Evolutionary conservation across 2,113 vertebrate species (phyloP), one percentile per base, ranked within the genome.

Genomic region (Terrapene triunguis): DNA sequence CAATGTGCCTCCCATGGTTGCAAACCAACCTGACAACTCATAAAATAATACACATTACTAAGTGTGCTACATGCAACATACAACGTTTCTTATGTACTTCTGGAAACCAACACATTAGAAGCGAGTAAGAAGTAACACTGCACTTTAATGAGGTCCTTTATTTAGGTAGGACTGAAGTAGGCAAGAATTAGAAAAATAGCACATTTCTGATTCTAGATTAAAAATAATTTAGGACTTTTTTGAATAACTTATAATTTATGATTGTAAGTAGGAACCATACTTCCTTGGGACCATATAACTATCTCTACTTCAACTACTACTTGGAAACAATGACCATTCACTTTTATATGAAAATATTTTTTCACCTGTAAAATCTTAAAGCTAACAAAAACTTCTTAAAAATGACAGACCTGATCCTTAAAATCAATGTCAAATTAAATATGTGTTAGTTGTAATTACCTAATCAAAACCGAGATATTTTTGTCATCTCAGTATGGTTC

Each of bases 391-490:
- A 83, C 78, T 1, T 69, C 84, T 65, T 59, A 85, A 96, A 93
- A 95, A 42, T 19, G 87, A 93, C 86, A 94, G 22, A 1, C 7
- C 91, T 76, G 2, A 2, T 93, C 12, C 78, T 76, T 96, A 65
- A 96, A 93, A 42, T 54, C 82, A 6, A 35, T 55, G 57, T 14
- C 29, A 93, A 93, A 90, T 89, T 83, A 94, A 74, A 87, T n/a
- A 88, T 8, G 24, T 93, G n/a, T 85, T 94, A 79, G 1, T 82
- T 83, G 83, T n/a, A 3, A 83, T 90, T 94, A 91, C 82, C 92
- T 96, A 90, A 87, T 89, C 82, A 97, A 97, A 94, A 32, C 8
- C 22, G 82, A 91, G 91, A 54, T 87, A 93, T 89, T 96, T 94
- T 59, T 96, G 42, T 89, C 89, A 87, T 17, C 27, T 94, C 69